Base-by-base conservation (phyloP, 1,140 invertebrate species). In the Caenorhabditis brenneri region DNA sequence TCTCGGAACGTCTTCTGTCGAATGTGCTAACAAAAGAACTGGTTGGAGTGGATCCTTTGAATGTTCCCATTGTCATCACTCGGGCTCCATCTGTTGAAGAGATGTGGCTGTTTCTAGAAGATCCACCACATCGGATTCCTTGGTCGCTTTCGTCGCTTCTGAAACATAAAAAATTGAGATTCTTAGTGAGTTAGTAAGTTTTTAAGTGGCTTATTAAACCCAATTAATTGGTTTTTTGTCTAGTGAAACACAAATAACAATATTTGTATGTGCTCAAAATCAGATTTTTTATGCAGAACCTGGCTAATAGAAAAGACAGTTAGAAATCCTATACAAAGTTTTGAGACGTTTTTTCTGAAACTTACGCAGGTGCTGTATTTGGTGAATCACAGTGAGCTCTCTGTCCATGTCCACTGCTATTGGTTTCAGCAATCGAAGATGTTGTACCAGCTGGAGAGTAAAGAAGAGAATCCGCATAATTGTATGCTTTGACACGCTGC, bases 361-460 rank as follows among this genome's bases (percentile, higher is more conserved):
- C 79, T 80, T 36, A 53, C 79, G 51, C 79, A 36, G 79, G 48
- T 15, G 51, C 51, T 1, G 24, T 55, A 22, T 39, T 53, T 19
- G 81, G 81, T 29, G 81, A 82, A 4, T 82, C 81, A 51, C 81
- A 82, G 16, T 74, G 33, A 22, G 36, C 39, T 24, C 60, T 69
- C 29, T 10, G 12, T 1, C 55, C 81, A 5, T 42, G 24, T 48
- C 81, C 81, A 42, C 81, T 82, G 42, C 81, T 82, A 46, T 58
- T 65, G 12, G 81, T 82, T 29, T 82, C 81, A 49, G 81, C 81
- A n/a, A 82, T 82, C 2, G 82, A 83, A 29, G 82, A 83, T 12
- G 69, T 69, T 19, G 82, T 83, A 9, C 82, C 82, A 79, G 82
- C 82, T 22, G 82, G 82, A n/a, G 69, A 79, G 42, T 83, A 83